phyloP scores from a whole-genome alignment of 2,888 invertebrate genomes.

The Athetis lepigone region DNA sequence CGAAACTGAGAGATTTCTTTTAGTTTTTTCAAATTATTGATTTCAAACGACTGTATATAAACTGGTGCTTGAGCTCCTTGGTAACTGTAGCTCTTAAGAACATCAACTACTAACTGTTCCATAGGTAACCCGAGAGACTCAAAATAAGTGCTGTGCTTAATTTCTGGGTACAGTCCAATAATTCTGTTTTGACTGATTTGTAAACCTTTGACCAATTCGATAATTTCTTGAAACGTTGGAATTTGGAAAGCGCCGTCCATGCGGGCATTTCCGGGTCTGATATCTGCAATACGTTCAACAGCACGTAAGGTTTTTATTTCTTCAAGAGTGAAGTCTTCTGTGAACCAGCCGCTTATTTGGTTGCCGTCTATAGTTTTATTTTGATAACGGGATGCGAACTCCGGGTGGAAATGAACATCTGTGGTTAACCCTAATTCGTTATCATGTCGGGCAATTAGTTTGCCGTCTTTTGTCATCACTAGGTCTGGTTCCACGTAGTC shows the following conservation, averaged over 20 bases:
- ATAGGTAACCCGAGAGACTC: conserved; percentile 76
- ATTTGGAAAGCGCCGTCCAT: conserved; percentile 79
- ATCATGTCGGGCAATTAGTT: conserved; percentile 83
- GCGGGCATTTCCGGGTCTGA: conserved; percentile 82
- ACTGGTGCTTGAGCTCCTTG: conserved; percentile 73
- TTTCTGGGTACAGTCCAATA: conserved; percentile 85
- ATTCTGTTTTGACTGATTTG: conserved; percentile 77
- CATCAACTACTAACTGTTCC: conserved; percentile 78
- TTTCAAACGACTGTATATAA: conserved; percentile 86
- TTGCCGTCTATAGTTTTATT: conserved; percentile 78
- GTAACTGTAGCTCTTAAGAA: conserved; percentile 80
- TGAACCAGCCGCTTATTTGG: conserved; percentile 80
- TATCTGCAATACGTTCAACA: conserved; percentile 77
- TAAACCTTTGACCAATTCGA: conserved; percentile 80
- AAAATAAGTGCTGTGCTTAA: conserved; percentile 83
- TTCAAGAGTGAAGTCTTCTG: conserved; percentile 84
- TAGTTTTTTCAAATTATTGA: conserved; percentile 80
- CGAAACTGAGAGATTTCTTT: conserved; percentile 78
- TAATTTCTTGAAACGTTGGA: conserved; percentile 84
- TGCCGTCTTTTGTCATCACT: conserved; percentile 83
- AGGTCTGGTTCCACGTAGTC: conserved; percentile 87
- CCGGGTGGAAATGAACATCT: conserved; percentile 75
- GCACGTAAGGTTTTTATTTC: conserved; percentile 83
- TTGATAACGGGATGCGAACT: conserved; percentile 76
- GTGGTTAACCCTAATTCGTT: conserved; percentile 82